Conservation (phyloP, 2,797 vertebrate species). For the Staurois parvus region DNA sequence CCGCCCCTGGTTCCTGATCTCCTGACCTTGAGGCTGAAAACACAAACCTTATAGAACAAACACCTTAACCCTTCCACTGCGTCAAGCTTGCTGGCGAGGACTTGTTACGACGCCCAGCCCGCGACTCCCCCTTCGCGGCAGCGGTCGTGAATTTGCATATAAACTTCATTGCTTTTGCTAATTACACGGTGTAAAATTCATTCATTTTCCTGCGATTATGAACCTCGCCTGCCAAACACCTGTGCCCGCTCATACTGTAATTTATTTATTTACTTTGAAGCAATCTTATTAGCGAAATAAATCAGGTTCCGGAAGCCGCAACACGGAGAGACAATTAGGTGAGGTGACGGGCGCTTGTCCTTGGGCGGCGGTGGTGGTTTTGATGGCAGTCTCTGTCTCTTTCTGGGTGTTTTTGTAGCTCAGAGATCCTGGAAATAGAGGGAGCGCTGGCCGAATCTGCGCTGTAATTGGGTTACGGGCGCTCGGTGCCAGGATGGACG, state of each 20-base stretch:
- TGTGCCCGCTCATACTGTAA: slow-evolving; percentile 82
- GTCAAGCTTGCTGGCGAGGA: background rate
- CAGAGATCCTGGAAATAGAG: slow-evolving; percentile 43
- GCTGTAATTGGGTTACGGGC: slow-evolving; percentile 67
- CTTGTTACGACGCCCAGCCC: background rate
- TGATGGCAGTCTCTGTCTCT: slow-evolving; percentile 47
- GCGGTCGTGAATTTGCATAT: slow-evolving; percentile 75
- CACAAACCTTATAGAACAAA: background rate
- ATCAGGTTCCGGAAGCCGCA: slow-evolving; percentile 74
- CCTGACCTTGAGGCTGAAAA: background rate
- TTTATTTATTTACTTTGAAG: slow-evolving; percentile 84
- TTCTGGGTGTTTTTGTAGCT: slow-evolving; percentile 53
- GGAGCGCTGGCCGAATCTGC: slow-evolving; percentile 60
- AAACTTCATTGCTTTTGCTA: slow-evolving; percentile 81
- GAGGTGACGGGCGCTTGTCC: slow-evolving; percentile 70
- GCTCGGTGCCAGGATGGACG: slow-evolving; percentile 61
- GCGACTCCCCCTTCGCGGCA: no score
- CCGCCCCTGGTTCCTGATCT: background rate
- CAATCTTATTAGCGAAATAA: slow-evolving; percentile 80
- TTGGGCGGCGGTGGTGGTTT: slow-evolving; percentile 66
- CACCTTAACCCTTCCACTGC: background rate
- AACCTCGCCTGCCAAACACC: slow-evolving; percentile 78
- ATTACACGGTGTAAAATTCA: slow-evolving; percentile 78
- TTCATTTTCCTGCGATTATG: slow-evolving; percentile 75
- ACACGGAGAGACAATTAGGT: slow-evolving; percentile 76